A percentile compares a stretch with the other conserved stretches of the same genome.
These are phyloP conservation scores for Girardia tigrina DNA, from an alignment of 2,888 invertebrate species.

Conservation along the genomic window DNA sequence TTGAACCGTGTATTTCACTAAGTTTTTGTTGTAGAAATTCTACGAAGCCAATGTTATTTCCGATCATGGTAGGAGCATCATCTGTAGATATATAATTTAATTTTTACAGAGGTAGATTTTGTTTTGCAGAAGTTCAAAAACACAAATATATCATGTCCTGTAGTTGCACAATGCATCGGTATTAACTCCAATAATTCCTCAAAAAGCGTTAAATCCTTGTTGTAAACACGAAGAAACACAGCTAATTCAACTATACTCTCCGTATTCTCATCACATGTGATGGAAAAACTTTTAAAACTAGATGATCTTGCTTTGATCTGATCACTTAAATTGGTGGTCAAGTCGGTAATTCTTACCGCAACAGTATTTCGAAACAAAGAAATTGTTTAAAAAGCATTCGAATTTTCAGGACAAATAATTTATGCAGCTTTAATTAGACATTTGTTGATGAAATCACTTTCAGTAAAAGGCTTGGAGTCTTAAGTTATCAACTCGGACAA, in stretches of 20 bases:
- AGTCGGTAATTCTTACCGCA: no score
- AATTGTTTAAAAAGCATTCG: no score
- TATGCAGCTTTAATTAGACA: no score
- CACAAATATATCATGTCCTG: neutral
- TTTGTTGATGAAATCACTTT: no score
- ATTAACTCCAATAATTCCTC: constrained; percentile 2
- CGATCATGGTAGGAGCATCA: neutral
- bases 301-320: neutral
- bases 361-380: no score
- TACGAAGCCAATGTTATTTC: neutral
- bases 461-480: no score
- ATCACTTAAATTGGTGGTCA: no score
- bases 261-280: neutral
- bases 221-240: neutral
- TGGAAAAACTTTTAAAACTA: neutral
- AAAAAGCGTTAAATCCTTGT: neutral
- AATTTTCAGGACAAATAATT: no score
- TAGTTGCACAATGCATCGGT: neutral
- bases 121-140: neutral
- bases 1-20: no score
- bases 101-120: neutral
- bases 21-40: neutral
- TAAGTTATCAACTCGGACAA: no score
- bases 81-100: constrained; percentile 7
- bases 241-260: neutral